Conservation (phyloP, 2,888 invertebrate species). For the Zaprionus lineosus region DNA sequence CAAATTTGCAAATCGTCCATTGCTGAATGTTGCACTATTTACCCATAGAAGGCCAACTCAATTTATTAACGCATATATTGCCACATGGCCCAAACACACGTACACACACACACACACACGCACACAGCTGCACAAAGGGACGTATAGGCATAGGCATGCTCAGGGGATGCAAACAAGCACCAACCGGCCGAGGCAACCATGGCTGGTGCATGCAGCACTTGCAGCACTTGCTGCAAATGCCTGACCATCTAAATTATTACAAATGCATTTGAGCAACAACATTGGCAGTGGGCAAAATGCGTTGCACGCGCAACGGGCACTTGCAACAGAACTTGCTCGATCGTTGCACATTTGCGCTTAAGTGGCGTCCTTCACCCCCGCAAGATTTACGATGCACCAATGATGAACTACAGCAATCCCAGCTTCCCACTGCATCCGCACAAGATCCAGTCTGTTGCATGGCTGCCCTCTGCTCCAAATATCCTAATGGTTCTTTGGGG, state of each 20-base stretch:
- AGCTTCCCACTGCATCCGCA: no score
- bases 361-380: constrained; percentile 8
- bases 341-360: constrained; percentile 41
- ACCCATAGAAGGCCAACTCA: constrained; percentile 59
- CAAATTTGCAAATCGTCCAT: constrained; percentile 30
- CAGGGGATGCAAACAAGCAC: constrained; percentile 4
- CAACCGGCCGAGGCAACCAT: background rate
- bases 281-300: constrained; percentile 49
- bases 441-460: no score
- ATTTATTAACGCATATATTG: constrained; percentile 66
- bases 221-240: constrained; percentile 23
- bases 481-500: no score
- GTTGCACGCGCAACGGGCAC: constrained; percentile 18
- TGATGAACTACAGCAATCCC: no score
- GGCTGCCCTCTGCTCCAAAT: no score
- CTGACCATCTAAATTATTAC: constrained; percentile 53
- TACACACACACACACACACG: constrained; percentile 7
- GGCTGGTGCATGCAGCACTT: constrained; percentile 14
- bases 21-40: constrained; percentile 51
- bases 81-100: background rate
- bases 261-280: constrained; percentile 56
- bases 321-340: constrained; percentile 12
- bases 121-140: background rate
- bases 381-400: constrained; percentile 15
- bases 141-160: constrained; percentile 7